Conservation (phyloP, 2,888 invertebrate genomes). For the Altica lythri region DNA sequence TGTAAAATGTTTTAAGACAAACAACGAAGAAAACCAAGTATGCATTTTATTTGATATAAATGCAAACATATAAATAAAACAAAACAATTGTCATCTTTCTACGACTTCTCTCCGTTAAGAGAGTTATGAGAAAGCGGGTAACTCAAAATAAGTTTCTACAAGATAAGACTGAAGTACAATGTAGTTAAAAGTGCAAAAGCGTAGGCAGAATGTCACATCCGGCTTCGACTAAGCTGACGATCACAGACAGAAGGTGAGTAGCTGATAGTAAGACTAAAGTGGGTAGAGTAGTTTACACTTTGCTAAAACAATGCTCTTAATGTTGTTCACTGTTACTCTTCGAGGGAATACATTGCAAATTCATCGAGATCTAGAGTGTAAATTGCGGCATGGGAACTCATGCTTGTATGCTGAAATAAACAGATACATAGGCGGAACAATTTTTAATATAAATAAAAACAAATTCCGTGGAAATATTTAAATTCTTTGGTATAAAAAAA, state of each 20-base stretch:
- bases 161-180: conserved; percentile 20
- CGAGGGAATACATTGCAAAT: not conserved
- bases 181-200: conserved; percentile 33
- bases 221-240: too few relatives aligned
- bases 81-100: too few relatives aligned
- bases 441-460: too few relatives aligned
- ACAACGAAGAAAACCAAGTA: too few relatives aligned
- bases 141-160: not conserved
- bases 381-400: conserved; percentile 1
- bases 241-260: conserved; percentile 36
- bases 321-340: conserved; percentile 1
- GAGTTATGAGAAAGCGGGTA: not conserved
- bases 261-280: conserved; percentile 29
- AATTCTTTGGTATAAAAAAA: too few relatives aligned
- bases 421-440: too few relatives aligned
- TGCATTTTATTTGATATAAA: too few relatives aligned
- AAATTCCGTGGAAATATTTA: too few relatives aligned
- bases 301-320: conserved; percentile 6
- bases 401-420: too few relatives aligned
- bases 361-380: conserved; percentile 3
- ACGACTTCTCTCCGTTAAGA: too few relatives aligned
- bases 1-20: too few relatives aligned
- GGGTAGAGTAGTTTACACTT: conserved; percentile 28
- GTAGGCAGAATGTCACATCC: conserved; percentile 40
- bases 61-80: too few relatives aligned